A percentile compares a stretch with the other conserved stretches of the same genome.
These are phyloP conservation scores for Celastrina argiolus DNA, from an alignment of 2,888 invertebrate species.

Conservation along the genomic window DNA sequence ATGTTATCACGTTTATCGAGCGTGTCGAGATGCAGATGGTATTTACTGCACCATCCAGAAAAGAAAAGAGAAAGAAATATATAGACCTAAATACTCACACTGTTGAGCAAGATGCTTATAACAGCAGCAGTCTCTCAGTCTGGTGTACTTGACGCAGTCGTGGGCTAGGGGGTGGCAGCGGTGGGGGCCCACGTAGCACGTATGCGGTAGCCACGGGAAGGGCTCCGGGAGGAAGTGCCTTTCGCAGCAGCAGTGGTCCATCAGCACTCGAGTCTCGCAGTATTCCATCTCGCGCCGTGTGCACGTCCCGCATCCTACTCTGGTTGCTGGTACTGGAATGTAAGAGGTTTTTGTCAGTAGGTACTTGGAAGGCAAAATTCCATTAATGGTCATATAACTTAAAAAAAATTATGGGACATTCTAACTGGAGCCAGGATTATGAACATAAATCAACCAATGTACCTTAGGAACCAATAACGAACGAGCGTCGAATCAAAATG, in stretches of 20 bases:
- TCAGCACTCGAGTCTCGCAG: conserved; percentile 78
- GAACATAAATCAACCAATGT: too few relatives aligned
- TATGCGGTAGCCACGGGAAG: conserved; percentile 82
- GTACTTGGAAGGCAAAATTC: neutral
- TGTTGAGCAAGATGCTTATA: conserved; percentile 75
- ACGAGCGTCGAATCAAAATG: too few relatives aligned
- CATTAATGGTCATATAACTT: too few relatives aligned
- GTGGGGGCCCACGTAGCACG: conserved; percentile 80
- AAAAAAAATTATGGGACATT: too few relatives aligned
- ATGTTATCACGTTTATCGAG: too few relatives aligned
- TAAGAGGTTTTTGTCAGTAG: neutral
- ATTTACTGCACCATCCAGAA: too few relatives aligned
- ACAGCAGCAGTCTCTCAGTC: conserved; percentile 82
- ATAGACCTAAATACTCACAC: conserved; percentile 66
- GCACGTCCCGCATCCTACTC: conserved; percentile 80
- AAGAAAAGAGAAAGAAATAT: neutral
- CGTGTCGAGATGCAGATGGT: too few relatives aligned
- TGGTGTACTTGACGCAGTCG: conserved; percentile 80
- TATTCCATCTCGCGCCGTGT: conserved; percentile 79
- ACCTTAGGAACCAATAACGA: too few relatives aligned
- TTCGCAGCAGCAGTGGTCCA: conserved; percentile 74
- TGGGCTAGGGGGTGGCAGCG: conserved; percentile 78
- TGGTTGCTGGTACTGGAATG: conserved; percentile 47
- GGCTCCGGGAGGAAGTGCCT: conserved; percentile 80
- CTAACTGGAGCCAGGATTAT: too few relatives aligned